These are phyloP conservation scores for Tachystola acroxantha DNA, from an alignment of 2,888 invertebrate species.

Conservation along the genomic window DNA sequence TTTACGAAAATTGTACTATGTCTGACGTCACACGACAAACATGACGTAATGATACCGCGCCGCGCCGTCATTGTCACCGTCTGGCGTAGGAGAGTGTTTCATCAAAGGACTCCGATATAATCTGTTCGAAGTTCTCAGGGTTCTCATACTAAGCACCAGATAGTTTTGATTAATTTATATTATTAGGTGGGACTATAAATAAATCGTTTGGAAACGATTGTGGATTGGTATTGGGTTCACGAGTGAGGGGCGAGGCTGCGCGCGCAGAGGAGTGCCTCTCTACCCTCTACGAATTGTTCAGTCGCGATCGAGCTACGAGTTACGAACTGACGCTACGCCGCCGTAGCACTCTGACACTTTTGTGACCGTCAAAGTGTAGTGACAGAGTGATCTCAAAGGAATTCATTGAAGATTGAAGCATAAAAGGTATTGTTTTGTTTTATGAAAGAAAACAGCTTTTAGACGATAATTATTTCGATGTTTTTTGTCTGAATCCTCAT, in stretches of 20 bases:
- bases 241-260: slow-evolving; percentile 71
- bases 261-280: slow-evolving; percentile 56
- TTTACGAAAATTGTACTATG: no score
- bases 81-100: no score
- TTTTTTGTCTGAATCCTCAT: no score
- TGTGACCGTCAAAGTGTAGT: slow-evolving; percentile 36
- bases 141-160: no score
- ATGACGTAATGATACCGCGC: slow-evolving; percentile 1
- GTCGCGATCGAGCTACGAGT: slow-evolving; percentile 61
- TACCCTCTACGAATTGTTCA: slow-evolving; percentile 55
- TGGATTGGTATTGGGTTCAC: slow-evolving; percentile 70
- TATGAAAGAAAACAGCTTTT: not conserved
- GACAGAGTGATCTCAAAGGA: slow-evolving; percentile 37
- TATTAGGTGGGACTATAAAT: slow-evolving; percentile 44
- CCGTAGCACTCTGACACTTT: slow-evolving; percentile 36
- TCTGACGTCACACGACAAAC: slow-evolving; percentile 5
- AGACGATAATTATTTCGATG: no score
- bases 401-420: slow-evolving; percentile 20
- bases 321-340: slow-evolving; percentile 51
- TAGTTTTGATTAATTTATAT: slow-evolving; percentile 10
- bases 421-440: slow-evolving; percentile 26
- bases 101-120: no score
- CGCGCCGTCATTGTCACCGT: no score
- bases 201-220: slow-evolving; percentile 53
- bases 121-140: no score